These are phyloP conservation scores for Campoletis raptor DNA, from an alignment of 2,888 invertebrate genomes.

Conservation along the genomic window DNA sequence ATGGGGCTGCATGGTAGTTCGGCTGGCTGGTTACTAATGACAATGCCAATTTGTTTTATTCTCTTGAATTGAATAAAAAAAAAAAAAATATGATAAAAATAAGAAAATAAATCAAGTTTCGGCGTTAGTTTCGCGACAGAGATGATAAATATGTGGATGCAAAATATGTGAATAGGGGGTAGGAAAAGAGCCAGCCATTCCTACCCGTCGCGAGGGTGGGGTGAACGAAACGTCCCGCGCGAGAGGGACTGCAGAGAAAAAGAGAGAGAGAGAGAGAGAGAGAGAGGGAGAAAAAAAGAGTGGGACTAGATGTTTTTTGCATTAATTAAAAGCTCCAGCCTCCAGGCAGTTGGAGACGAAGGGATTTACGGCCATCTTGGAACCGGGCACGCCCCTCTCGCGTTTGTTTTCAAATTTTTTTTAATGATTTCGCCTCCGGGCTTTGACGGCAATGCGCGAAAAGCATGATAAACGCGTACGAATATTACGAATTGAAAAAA, in stretches of 20 bases:
- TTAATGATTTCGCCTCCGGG: constrained; percentile 79
- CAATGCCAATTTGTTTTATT: no score
- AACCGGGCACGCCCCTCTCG: constrained; percentile 83
- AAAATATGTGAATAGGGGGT: background rate
- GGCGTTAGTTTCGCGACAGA: background rate
- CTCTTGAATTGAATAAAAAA: no score
- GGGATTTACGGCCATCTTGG: constrained; percentile 82
- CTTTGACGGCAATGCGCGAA: constrained; percentile 49
- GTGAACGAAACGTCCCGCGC: constrained; percentile 31
- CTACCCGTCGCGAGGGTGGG: constrained; percentile 20
- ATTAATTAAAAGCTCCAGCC: constrained; percentile 84
- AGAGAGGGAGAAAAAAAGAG: constrained; percentile 29
- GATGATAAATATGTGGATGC: background rate
- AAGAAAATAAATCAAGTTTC: background rate
- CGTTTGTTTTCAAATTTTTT: constrained; percentile 82
- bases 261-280: constrained; percentile 16
- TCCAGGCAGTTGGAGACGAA: constrained; percentile 77
- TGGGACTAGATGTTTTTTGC: constrained; percentile 77
- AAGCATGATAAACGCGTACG: background rate
- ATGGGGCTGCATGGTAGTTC: no score
- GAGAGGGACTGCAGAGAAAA: constrained; percentile 24
- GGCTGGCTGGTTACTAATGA: no score
- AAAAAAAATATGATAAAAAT: no score
- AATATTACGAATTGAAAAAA: background rate
- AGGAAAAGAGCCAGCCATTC: constrained; percentile 46